phyloP scores from a whole-genome alignment of 2,113 vertebrate species.

The Bufo gargarizans region DNA sequence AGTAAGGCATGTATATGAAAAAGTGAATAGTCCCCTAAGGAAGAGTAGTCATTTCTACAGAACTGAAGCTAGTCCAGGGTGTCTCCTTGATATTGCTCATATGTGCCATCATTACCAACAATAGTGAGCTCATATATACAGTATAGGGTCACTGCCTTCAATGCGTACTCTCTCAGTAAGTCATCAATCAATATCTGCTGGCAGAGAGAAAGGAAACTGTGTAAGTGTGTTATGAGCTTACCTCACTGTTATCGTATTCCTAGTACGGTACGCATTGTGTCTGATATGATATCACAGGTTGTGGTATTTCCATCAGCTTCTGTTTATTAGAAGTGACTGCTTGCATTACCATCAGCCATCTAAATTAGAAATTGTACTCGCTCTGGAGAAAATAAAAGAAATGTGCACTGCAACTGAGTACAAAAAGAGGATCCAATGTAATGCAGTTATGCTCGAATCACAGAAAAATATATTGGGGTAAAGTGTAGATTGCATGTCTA shows the following conservation, averaged over 20 bases:
- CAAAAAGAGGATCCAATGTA: too few species aligned
- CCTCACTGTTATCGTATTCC: neutral
- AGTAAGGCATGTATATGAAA: neutral
- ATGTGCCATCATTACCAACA: neutral
- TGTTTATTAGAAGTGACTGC: neutral
- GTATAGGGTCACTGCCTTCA: neutral
- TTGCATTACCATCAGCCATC: neutral
- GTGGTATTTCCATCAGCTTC: neutral
- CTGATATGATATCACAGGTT: neutral
- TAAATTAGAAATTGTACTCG: neutral
- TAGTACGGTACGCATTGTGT: neutral
- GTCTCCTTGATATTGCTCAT: neutral
- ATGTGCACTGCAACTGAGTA: neutral
- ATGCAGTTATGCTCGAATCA: neutral
- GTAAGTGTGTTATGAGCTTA: neutral
- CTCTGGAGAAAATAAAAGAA: neutral
- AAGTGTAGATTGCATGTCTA: neutral
- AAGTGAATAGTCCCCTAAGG: neutral
- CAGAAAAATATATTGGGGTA: neutral
- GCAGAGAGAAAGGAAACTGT: neutral
- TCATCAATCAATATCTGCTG: constrained; percentile 12
- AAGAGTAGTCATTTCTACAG: neutral
- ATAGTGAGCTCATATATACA: neutral
- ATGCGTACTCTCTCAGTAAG: neutral
- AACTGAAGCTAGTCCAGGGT: neutral